Conservation (phyloP, 2,797 vertebrate genomes). For the Lepidocolaptes lacrymiger region DNA sequence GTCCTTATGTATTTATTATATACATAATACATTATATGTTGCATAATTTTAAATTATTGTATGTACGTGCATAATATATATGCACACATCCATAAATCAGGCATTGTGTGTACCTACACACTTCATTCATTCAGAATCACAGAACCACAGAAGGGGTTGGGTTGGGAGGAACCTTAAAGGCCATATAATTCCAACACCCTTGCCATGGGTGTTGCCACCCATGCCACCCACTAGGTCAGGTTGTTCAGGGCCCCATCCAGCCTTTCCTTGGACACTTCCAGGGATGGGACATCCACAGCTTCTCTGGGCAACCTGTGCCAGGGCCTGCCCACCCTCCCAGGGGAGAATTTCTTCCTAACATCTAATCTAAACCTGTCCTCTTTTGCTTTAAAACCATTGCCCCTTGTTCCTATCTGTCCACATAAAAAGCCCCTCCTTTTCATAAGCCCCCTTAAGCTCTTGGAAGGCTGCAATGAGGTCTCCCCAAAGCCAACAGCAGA, state of each 20-base stretch:
- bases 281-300: neutral
- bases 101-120: fast-evolving
- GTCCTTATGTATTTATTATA: neutral
- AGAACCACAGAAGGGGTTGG: neutral
- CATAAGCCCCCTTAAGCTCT: neutral
- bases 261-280: neutral
- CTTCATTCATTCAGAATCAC: neutral
- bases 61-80: neutral
- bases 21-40: neutral
- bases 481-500: neutral
- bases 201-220: neutral
- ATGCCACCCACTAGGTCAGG: neutral
- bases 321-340: neutral
- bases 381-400: neutral
- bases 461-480: neutral
- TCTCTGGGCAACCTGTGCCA: fast-evolving
- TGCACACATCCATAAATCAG: fast-evolving
- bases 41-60: neutral
- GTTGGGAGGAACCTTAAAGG: neutral
- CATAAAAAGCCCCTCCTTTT: neutral
- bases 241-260: fast-evolving
- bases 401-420: neutral
- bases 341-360: neutral
- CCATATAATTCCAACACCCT: neutral
- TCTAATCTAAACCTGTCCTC: neutral